These are phyloP conservation scores for Vultur gryphus DNA, from an alignment of 2,797 vertebrate genomes.

Conservation along the genomic window DNA sequence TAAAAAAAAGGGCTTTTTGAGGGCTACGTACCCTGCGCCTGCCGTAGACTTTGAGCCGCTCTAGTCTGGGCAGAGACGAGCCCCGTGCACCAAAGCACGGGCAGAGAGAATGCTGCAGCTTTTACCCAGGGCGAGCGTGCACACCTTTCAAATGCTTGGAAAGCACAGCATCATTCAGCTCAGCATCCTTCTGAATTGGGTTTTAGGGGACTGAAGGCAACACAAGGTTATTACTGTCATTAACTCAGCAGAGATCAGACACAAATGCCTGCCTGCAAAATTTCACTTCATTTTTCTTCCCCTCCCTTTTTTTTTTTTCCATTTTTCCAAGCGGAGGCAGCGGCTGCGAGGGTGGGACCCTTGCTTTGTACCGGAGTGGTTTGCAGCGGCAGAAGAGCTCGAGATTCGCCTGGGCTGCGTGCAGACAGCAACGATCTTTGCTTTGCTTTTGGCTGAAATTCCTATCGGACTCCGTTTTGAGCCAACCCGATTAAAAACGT, in stretches of 20 bases:
- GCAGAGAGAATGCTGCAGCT: not conserved
- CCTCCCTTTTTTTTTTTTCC: not conserved
- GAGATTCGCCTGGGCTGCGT: not conserved
- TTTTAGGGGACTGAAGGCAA: not conserved
- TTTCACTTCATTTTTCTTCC: not conserved
- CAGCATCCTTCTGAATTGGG: not conserved
- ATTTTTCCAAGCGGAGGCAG: not conserved
- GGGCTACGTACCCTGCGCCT: not conserved
- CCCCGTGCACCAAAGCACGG: not conserved
- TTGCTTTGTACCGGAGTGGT: not conserved
- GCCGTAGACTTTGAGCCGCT: not conserved
- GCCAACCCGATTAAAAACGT: not conserved
- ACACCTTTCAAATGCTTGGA: no score
- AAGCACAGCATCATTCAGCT: not conserved
- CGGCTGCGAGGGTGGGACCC: not conserved
- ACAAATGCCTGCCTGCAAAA: not conserved
- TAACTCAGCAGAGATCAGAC: not conserved
- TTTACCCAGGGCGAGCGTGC: rapidly evolving
- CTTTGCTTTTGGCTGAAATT: not conserved
- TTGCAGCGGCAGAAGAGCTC: not conserved
- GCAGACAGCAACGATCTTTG: not conserved
- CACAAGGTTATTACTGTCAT: not conserved
- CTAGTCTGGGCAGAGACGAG: not conserved
- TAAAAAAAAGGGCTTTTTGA: not conserved
- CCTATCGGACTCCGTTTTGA: not conserved